A percentile compares a stretch with the other conserved stretches of the same genome.
Conservation (phyloP, 2,888 invertebrate species). For the Mythimna ferrago region DNA sequence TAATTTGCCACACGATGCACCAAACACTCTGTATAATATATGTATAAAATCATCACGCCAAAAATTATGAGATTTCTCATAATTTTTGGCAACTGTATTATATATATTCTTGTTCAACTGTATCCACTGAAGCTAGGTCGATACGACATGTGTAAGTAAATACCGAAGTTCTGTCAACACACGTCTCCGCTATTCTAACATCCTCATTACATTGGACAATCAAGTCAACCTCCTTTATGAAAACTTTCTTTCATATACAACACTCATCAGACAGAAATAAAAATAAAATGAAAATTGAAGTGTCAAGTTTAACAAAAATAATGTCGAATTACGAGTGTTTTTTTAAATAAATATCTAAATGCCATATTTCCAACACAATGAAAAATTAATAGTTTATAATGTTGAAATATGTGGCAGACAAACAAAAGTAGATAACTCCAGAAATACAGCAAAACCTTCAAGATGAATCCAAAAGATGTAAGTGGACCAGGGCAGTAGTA, state of each 20-base stretch:
- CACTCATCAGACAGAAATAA: constrained; percentile 16
- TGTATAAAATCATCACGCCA: too few relatives aligned
- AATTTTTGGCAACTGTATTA: too few relatives aligned
- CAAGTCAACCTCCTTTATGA: not conserved
- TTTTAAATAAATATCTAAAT: not conserved
- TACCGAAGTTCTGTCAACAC: too few relatives aligned
- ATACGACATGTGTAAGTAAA: too few relatives aligned
- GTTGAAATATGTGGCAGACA: constrained; percentile 5
- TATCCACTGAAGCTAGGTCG: too few relatives aligned
- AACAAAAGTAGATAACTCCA: not conserved
- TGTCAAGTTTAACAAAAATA: constrained; percentile 36
- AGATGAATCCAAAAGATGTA: constrained; percentile 51
- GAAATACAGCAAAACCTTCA: constrained; percentile 13
- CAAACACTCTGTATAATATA: too few relatives aligned
- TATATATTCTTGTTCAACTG: too few relatives aligned
- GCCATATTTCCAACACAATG: constrained; percentile 20
- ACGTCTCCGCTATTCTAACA: too few relatives aligned
- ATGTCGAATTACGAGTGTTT: constrained; percentile 2
- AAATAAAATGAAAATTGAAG: constrained; percentile 32
- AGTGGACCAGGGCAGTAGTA: constrained; percentile 20
- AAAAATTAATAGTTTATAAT: constrained; percentile 38
- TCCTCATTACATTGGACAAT: not conserved
- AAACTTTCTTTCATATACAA: constrained; percentile 19
- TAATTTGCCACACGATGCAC: too few relatives aligned
- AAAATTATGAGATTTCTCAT: too few relatives aligned